These are phyloP conservation scores for Papilio glaucus DNA, from an alignment of 1,140 invertebrate species.

Conservation along the genomic window DNA sequence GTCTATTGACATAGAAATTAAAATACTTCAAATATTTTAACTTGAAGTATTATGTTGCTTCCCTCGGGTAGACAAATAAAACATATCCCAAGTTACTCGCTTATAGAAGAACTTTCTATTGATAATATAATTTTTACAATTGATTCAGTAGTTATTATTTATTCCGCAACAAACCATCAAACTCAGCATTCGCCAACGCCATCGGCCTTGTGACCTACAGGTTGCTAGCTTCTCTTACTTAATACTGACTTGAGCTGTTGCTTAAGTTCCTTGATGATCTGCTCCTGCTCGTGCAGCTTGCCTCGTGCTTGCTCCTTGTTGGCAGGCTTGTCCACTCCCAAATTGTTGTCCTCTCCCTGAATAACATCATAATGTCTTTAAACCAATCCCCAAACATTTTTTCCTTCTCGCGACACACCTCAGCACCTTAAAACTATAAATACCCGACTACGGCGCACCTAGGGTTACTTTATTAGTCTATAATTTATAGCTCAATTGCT, in stretches of 20 bases:
- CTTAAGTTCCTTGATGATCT: slow-evolving; percentile 92
- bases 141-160: no score
- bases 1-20: no score
- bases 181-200: neutral
- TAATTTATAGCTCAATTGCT: neutral
- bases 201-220: neutral
- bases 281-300: slow-evolving; percentile 83
- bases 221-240: slow-evolving; percentile 16
- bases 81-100: no score
- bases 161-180: no score
- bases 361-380: neutral
- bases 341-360: slow-evolving; percentile 56
- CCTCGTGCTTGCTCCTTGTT: slow-evolving; percentile 70
- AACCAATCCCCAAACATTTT: neutral
- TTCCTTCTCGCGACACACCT: neutral
- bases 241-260: slow-evolving; percentile 93
- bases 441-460: neutral
- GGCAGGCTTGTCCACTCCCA: slow-evolving; percentile 50
- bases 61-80: neutral
- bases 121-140: no score
- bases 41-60: no score
- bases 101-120: no score
- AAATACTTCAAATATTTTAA: no score
- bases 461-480: neutral
- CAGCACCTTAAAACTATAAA: neutral